These are phyloP conservation scores for Pseudotriccus pelzelni DNA, from an alignment of 2,797 vertebrate species.

Conservation along the genomic window DNA sequence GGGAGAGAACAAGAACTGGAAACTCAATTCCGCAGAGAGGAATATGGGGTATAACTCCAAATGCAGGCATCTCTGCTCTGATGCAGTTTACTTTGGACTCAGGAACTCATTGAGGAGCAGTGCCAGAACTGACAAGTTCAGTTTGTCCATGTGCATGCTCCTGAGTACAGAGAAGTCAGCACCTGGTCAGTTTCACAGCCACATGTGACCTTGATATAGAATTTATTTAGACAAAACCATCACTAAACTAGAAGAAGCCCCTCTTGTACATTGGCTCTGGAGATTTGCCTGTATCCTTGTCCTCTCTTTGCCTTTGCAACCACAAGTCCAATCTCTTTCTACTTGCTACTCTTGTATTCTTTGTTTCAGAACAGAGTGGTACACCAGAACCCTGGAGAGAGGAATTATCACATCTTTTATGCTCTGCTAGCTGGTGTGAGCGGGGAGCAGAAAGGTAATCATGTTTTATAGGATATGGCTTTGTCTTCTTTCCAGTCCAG, in stretches of 20 bases:
- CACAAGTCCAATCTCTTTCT: background rate
- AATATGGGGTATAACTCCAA: background rate
- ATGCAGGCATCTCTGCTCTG: background rate
- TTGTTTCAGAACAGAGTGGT: constrained; percentile 88
- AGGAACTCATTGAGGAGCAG: background rate
- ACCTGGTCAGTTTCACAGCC: background rate
- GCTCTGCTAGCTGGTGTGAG: constrained; percentile 85
- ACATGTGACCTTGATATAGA: background rate
- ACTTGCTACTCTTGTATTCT: constrained; percentile 32
- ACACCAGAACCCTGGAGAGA: constrained; percentile 89
- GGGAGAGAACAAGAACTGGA: background rate
- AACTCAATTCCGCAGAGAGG: background rate
- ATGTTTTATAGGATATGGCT: background rate
- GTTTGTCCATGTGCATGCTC: rapidly evolving
- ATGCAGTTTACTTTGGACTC: background rate
- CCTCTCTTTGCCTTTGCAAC: background rate
- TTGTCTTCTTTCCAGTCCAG: background rate
- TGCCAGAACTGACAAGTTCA: background rate
- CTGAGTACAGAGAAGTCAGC: background rate
- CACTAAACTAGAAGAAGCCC: background rate
- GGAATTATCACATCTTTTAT: constrained; percentile 94
- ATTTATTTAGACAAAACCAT: background rate
- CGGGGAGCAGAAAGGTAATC: constrained; percentile 83
- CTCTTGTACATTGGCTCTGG: background rate
- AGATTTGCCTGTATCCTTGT: background rate